Evolutionary conservation across 2,888 invertebrate genomes (phyloP).

Genomic region (Lasioglossum zephyrum): DNA sequence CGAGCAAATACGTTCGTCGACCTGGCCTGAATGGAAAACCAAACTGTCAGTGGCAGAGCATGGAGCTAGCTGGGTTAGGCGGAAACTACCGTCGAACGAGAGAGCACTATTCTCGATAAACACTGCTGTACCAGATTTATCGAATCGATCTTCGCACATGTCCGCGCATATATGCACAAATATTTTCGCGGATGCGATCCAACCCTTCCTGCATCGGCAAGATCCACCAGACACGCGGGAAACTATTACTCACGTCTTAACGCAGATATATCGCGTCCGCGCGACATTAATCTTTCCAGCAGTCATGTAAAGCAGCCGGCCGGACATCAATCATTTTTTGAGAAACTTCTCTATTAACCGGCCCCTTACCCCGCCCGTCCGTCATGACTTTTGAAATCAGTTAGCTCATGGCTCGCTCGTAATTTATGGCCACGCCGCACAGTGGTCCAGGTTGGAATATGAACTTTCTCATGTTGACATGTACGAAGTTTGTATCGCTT

Average conservation of each 20-base stretch:
- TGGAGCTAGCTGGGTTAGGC: neutral
- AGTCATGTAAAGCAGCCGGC: slow-evolving; percentile 29
- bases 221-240: slow-evolving; percentile 17
- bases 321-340: slow-evolving; percentile 39
- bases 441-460: too few species aligned
- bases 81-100: neutral
- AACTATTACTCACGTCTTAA: slow-evolving; percentile 48
- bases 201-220: neutral
- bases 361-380: neutral
- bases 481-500: too few species aligned
- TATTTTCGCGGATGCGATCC: slow-evolving; percentile 27
- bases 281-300: slow-evolving; percentile 38
- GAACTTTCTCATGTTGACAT: too few species aligned
- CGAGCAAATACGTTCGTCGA: slow-evolving; percentile 52
- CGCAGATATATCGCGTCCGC: slow-evolving; percentile 28
- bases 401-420: neutral
- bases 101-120: slow-evolving; percentile 36
- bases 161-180: slow-evolving; percentile 37
- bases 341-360: slow-evolving; percentile 33
- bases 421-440: neutral
- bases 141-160: slow-evolving; percentile 58
- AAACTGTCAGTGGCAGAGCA: slow-evolving; percentile 51
- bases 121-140: slow-evolving; percentile 44
- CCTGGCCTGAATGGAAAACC: slow-evolving; percentile 59
- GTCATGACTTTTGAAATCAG: slow-evolving; percentile 5